phyloP scores from a whole-genome alignment of 2,888 invertebrate genomes.

The Neria commutata region DNA sequence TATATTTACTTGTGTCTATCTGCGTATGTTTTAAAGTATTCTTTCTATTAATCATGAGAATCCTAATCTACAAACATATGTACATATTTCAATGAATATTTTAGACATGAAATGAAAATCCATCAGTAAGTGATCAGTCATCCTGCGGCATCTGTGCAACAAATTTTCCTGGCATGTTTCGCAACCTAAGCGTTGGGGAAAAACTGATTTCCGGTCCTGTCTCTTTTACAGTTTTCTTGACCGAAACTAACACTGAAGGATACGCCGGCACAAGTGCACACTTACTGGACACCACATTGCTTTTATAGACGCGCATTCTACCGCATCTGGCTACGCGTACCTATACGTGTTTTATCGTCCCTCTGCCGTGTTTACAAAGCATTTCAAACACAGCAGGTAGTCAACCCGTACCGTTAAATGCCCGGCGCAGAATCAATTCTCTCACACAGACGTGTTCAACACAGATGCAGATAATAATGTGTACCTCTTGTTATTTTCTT shows the following conservation, averaged over 20 bases:
- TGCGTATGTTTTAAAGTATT: too few species aligned
- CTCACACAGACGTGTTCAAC: neutral
- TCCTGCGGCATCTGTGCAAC: slow-evolving; percentile 46
- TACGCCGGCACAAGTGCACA: too few species aligned
- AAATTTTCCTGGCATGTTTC: too few species aligned
- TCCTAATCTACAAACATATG: too few species aligned
- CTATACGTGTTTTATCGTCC: neutral
- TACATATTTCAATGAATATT: neutral
- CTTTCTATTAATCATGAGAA: too few species aligned
- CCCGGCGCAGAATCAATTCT: slow-evolving; percentile 3
- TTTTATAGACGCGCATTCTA: neutral
- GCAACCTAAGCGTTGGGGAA: slow-evolving; percentile 4
- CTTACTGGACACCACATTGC: neutral
- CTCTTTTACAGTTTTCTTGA: neutral
- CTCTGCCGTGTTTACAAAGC: neutral
- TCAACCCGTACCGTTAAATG: slow-evolving; percentile 16
- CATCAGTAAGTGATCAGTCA: neutral
- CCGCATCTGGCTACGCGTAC: neutral
- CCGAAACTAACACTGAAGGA: neutral
- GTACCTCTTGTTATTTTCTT: neutral
- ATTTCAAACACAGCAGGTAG: neutral
- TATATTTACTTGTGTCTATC: too few species aligned
- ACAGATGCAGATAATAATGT: neutral
- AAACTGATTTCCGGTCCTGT: slow-evolving; percentile 27
- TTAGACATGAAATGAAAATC: too few species aligned